Conservation (phyloP, 2,113 vertebrate species). For the Cynopterus brachyotis region DNA sequence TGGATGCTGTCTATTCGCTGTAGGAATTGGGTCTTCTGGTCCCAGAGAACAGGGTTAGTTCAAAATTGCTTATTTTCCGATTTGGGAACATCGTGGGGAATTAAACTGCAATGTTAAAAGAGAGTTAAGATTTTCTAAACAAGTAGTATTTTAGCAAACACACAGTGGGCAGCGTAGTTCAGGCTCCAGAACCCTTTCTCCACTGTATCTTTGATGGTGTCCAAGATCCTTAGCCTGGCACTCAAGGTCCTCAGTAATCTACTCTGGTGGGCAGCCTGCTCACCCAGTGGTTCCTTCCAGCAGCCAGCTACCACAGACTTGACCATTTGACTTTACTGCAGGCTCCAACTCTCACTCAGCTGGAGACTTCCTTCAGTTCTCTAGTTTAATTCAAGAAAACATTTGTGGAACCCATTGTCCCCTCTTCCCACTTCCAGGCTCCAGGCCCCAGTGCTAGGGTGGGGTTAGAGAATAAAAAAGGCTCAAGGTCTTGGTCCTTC, state of each 20-base stretch:
- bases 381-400: neutral
- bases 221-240: neutral
- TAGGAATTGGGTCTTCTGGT: neutral
- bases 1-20: neutral
- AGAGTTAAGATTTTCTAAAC: neutral
- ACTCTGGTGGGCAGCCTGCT: neutral
- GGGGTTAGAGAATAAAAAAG: neutral
- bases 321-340: neutral
- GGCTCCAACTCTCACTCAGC: neutral
- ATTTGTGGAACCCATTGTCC: neutral
- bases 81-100: neutral
- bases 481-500: neutral
- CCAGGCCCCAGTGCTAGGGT: neutral
- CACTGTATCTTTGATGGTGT: neutral
- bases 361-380: neutral
- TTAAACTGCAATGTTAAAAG: neutral
- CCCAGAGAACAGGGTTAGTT: neutral
- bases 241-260: neutral
- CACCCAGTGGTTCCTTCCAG: neutral
- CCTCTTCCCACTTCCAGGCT: neutral
- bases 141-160: neutral
- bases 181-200: neutral
- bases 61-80: neutral
- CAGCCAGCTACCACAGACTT: fast-evolving
- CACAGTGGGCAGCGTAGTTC: neutral